Conservation (phyloP, 2,888 invertebrate species). For the Homarus gammarus region DNA sequence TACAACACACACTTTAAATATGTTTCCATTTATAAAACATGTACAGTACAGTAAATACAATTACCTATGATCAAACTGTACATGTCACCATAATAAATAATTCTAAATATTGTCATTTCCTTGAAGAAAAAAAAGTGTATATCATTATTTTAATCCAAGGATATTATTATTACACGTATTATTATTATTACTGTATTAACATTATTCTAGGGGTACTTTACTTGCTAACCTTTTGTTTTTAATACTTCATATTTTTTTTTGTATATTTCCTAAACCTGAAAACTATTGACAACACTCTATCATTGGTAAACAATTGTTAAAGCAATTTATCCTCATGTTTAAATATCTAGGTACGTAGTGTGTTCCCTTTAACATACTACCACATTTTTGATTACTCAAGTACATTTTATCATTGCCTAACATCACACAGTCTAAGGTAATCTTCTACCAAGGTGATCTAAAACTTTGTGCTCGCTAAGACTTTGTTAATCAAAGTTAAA, state of each 20-base stretch:
- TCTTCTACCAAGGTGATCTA: background rate
- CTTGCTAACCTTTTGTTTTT: background rate
- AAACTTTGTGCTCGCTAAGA: background rate
- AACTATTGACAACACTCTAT: background rate
- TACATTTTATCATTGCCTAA: background rate
- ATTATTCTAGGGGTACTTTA: background rate
- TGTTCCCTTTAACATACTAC: too few relatives aligned
- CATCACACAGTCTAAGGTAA: background rate
- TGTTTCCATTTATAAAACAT: slow-evolving; percentile 10
- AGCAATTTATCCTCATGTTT: background rate
- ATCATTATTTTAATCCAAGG: too few relatives aligned
- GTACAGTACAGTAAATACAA: background rate
- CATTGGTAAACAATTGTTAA: background rate
- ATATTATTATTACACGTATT: background rate
- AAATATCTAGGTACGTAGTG: too few relatives aligned
- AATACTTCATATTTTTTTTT: background rate
- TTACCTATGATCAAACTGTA: background rate
- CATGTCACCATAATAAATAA: background rate
- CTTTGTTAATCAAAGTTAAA: background rate
- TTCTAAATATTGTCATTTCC: background rate
- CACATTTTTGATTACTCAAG: background rate
- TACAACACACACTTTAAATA: background rate
- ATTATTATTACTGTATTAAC: background rate
- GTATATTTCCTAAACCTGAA: background rate
- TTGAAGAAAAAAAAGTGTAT: too few relatives aligned